A percentile compares a stretch with the other conserved stretches of the same genome.
phyloP scores from a whole-genome alignment of 2,888 invertebrate species.

The Epirrhoe tristata region DNA sequence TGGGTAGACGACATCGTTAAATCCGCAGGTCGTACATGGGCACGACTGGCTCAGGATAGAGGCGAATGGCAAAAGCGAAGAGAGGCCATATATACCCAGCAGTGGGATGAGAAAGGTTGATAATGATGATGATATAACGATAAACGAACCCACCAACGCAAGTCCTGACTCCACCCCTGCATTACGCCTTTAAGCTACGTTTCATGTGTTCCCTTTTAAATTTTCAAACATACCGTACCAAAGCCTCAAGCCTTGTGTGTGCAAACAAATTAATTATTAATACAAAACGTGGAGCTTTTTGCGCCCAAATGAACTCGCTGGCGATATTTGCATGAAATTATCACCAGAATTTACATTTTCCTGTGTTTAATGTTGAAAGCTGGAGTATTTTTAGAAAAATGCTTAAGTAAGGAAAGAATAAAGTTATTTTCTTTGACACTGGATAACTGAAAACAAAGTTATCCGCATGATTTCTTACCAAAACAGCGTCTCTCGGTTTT shows the following conservation, averaged over 20 bases:
- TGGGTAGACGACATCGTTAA: too few species aligned
- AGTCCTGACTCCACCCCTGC: conserved; percentile 21
- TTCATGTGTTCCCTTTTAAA: conserved; percentile 47
- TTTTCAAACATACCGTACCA: conserved; percentile 43
- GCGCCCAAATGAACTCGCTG: conserved; percentile 57
- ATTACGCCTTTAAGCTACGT: conserved; percentile 36
- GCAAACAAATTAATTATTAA: conserved; percentile 79
- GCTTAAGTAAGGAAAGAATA: background rate
- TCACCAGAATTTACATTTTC: conserved; percentile 44
- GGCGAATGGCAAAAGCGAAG: too few species aligned
- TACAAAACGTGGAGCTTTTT: conserved; percentile 53
- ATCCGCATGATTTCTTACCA: background rate
- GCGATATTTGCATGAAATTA: conserved; percentile 59
- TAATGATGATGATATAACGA: too few species aligned
- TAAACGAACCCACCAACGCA: background rate
- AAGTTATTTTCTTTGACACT: background rate
- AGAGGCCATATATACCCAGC: too few species aligned
- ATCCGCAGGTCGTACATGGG: too few species aligned
- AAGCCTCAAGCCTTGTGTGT: conserved; percentile 58
- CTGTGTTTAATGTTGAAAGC: conserved; percentile 22
- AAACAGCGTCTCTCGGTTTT: too few species aligned
- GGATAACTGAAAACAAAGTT: background rate
- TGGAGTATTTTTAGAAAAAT: conserved; percentile 40
- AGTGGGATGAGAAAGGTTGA: too few species aligned
- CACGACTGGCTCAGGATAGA: too few species aligned